A percentile compares a stretch with the other conserved stretches of the same genome.
phyloP scores from a whole-genome alignment of 1,140 invertebrate genomes.

The Drosophila malerkotliana region DNA sequence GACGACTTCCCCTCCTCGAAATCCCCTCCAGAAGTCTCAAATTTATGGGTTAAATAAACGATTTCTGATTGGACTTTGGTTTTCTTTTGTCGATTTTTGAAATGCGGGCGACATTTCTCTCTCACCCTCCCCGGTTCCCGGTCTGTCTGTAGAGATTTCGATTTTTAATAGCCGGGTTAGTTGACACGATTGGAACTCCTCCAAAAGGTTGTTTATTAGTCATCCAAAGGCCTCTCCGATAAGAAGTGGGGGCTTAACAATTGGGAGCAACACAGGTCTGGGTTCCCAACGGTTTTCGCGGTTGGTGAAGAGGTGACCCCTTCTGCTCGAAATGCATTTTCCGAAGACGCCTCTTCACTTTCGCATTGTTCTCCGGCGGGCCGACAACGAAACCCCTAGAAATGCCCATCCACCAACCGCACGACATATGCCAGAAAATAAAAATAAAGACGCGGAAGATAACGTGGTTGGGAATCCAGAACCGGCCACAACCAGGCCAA shows the following conservation, averaged over 20 bases:
- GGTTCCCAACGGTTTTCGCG: constrained; percentile 2
- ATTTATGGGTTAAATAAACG: constrained; percentile 80
- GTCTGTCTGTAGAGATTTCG: constrained; percentile 27
- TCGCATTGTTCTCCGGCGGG: constrained; percentile 40
- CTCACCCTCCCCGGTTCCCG: neutral
- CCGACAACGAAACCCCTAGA: constrained; percentile 62
- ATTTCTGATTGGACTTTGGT: constrained; percentile 70
- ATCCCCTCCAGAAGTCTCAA: constrained; percentile 31
- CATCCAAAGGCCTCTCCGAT: constrained; percentile 36
- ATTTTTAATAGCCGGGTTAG: constrained; percentile 44
- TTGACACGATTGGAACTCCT: neutral
- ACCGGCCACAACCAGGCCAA: constrained; percentile 55
- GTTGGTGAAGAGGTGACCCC: neutral
- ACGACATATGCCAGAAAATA: constrained; percentile 25
- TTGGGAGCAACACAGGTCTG: constrained; percentile 11
- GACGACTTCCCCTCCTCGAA: constrained; percentile 5
- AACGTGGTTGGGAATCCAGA: constrained; percentile 38
- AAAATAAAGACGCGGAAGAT: constrained; percentile 26
- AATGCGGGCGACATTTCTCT: constrained; percentile 58
- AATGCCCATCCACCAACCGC: constrained; percentile 60
- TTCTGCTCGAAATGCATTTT: constrained; percentile 23
- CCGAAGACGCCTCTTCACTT: constrained; percentile 41
- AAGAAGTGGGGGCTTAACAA: constrained; percentile 15
- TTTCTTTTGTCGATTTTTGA: constrained; percentile 37
- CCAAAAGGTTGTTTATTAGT: constrained; percentile 44